Base-by-base conservation (phyloP, 1,140 invertebrate genomes). In the Zaprionus capensis region DNA sequence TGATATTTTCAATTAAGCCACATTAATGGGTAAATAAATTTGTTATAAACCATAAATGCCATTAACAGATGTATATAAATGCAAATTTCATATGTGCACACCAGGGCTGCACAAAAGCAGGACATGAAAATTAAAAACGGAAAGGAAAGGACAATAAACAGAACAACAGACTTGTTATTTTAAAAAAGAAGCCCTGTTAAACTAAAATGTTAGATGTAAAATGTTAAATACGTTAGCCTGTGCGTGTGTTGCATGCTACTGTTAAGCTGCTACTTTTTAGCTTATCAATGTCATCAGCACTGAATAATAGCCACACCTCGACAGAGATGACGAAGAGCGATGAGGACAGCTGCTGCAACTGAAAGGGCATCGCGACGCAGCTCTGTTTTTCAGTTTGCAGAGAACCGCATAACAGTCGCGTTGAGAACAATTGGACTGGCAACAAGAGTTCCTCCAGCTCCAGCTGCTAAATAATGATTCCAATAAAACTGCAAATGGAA, bases 401-500 rank as follows among this genome's bases (percentile, higher is more conserved):
- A 61, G 34, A 71, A 68, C 71, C 64, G 51, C 71, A 73, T 41
- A 72, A 71, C 36, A 71, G 28, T 55, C 62, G 62, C 63, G 67
- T 63, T 71, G 70, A 71, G 56, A 38, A 55, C 72, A 71, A 57
- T 51, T 46, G 15, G n/a, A 7, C 41, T 5, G 55, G 58, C 62
- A 74, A 67, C 70, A 81, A 38, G n/a, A 58, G 51, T 36, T 24
- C 11, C 11, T 24, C 4, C 4, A 20, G 46, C 55, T 11, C 26
- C 38, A 28, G 46, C 58, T 22, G 17, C 68, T 87, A 69, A 82
- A 86, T 82, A 86, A 86, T 81, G 72, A 82, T 73, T 61, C 61
- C 57, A 73, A 87, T 86, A 79, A 86, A 86, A 78, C 80, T 76
- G 69, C 76, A 80, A 76, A 72, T 71, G 68, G 73, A 79, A 81